Percentiles rank a stretch among this genome's conserved stretches.
Evolutionary conservation across 2,888 invertebrate species (phyloP).

Genomic region (Chymomyza caudatula): DNA sequence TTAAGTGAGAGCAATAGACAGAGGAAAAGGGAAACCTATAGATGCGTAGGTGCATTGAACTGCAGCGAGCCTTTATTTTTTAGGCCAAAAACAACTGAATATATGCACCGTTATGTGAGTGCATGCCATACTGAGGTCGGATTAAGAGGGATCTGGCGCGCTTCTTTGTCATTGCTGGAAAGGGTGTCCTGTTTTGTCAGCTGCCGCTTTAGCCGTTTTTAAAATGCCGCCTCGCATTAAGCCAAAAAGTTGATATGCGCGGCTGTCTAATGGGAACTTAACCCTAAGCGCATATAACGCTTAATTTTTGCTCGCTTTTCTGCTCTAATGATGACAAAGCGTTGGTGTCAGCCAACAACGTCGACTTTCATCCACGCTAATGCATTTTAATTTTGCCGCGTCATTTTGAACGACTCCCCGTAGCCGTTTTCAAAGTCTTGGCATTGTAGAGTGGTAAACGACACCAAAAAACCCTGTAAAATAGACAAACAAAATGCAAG

Average conservation of each 20-base stretch:
- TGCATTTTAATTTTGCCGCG: slow-evolving; percentile 23
- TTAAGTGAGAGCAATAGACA: background rate
- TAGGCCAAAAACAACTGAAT: background rate
- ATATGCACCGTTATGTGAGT: slow-evolving; percentile 5
- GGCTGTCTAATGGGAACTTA: slow-evolving; percentile 65
- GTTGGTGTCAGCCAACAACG: background rate
- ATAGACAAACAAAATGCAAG: background rate
- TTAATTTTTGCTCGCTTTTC: background rate
- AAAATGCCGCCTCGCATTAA: background rate
- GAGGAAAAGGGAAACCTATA: no score
- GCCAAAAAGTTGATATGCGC: background rate
- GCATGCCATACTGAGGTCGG: background rate
- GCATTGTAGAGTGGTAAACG: background rate
- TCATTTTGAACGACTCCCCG: slow-evolving; percentile 8
- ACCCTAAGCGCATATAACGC: slow-evolving; percentile 58
- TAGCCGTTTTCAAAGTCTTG: background rate
- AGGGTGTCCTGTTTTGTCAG: background rate
- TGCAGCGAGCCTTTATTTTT: slow-evolving; percentile 32
- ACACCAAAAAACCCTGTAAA: no score
- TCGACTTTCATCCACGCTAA: background rate
- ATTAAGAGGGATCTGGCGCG: background rate
- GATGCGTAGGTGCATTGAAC: slow-evolving; percentile 57
- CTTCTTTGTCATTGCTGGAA: background rate
- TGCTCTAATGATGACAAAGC: background rate
- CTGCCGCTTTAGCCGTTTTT: background rate